Conservation (phyloP, 2,797 vertebrate genomes). For the Glossophaga mutica region DNA sequence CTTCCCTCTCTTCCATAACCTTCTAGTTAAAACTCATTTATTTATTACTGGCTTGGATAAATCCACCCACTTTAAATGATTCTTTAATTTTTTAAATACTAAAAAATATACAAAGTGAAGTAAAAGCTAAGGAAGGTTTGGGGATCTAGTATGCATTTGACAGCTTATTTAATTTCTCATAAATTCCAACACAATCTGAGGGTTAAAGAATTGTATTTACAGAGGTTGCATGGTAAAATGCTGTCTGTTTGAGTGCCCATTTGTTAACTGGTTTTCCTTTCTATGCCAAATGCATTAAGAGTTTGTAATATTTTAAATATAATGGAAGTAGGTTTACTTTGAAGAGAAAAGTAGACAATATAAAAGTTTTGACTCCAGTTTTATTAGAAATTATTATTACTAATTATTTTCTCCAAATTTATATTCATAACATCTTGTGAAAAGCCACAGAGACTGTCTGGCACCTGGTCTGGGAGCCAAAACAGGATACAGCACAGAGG, state of each 20-base stretch:
- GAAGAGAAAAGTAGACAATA: slow-evolving; percentile 10
- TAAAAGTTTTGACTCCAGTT: slow-evolving; percentile 55
- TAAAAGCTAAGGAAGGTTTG: not conserved
- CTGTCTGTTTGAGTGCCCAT: slow-evolving; percentile 42
- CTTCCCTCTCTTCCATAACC: not conserved
- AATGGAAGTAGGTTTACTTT: slow-evolving; percentile 52
- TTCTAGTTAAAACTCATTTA: slow-evolving; percentile 10
- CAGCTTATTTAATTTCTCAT: slow-evolving; percentile 34
- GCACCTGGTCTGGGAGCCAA: not conserved
- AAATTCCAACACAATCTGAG: slow-evolving; percentile 39
- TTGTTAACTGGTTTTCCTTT: slow-evolving; percentile 59
- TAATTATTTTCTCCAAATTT: slow-evolving; percentile 60
- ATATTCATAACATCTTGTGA: not conserved
- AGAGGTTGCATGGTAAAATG: slow-evolving; percentile 59
- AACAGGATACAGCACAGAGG: not conserved
- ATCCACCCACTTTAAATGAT: not conserved
- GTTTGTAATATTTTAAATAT: slow-evolving; percentile 61
- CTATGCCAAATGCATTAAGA: slow-evolving; percentile 54
- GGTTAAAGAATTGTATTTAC: slow-evolving; percentile 44
- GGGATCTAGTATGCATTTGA: not conserved
- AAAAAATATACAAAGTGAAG: not conserved
- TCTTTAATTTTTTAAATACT: not conserved
- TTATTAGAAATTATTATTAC: slow-evolving; percentile 46
- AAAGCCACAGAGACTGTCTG: not conserved
- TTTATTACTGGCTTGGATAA: not conserved